Evolutionary conservation across 1,140 invertebrate species (phyloP), one percentile per base, ranked within the genome.

Genomic region (Battus philenor): DNA sequence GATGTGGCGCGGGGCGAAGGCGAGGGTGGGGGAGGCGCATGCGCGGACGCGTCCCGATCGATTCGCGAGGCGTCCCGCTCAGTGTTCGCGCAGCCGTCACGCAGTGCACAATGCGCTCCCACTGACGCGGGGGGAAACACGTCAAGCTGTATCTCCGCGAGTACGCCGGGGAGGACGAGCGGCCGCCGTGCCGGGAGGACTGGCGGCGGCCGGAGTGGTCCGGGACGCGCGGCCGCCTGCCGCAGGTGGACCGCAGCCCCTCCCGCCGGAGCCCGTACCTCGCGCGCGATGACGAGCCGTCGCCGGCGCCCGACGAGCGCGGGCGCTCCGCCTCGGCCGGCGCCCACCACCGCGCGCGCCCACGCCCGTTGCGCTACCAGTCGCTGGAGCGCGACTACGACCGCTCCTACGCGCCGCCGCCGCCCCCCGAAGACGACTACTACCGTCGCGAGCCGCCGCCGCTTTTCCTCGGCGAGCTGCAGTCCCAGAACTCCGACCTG

Each of bases 401-500:
- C 52, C 68, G 79, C 50, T 71, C 73, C 27, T 84, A 84, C 65
- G 77, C 77, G 7, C 79, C 79, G 33, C 76, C 79, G 33, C 76
- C 79, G 33, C 76, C 77, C 20, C 76, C 78, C 45, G 78, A 79
- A 26, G 78, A 85, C 34, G 77, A 82, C 46, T 77, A 82, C 69
- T 82, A 82, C 55, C 52, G 77, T 7, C 68, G 78, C 18, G 76
- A 82, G 31, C 75, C 73, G 26, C 74, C 76, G 4, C 74, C 74
- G 5, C 76, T 87, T 16, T 97, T 96, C 87, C 89, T 98, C 63
- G 94, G 96, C 27, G 97, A 98, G 75, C 89, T 99, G 24, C 97
- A 98, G 86, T 92, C 94, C 63, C 96, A 98, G 87, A 97, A 98
- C 79, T 93, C 93, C 58, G 97, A 99, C 77, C 89, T 98, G 47